Conservation (phyloP, 92 coral and sea anemone species). For the Zoanthus sansibaricus region DNA sequence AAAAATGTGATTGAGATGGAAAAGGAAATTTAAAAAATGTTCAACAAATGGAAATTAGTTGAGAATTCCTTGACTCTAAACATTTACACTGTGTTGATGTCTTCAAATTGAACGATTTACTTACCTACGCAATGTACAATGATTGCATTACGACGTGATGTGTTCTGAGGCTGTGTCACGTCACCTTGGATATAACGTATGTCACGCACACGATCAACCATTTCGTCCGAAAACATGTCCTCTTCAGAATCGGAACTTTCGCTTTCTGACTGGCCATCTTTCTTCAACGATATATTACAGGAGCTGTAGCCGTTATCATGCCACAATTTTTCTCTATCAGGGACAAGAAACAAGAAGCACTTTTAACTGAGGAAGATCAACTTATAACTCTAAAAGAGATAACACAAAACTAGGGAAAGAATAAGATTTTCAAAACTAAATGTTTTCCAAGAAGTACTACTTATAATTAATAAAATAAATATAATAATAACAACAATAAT, state of each 20-base stretch:
- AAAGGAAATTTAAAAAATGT: too few species aligned
- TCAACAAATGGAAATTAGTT: too few species aligned
- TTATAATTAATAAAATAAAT: not conserved
- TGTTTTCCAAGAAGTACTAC: too few species aligned
- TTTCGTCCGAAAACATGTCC: conserved; percentile 52
- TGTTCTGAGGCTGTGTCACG: conserved; percentile 86
- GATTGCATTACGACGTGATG: conserved; percentile 71
- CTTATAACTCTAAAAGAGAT: too few species aligned
- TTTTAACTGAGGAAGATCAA: too few species aligned
- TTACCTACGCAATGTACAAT: conserved; percentile 92
- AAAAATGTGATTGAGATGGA: too few species aligned
- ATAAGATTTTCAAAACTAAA: too few species aligned
- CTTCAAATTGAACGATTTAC: not conserved
- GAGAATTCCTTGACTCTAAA: too few species aligned
- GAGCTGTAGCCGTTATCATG: conserved; percentile 77
- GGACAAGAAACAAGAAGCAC: not conserved
- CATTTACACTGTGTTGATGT: not conserved
- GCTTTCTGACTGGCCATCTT: conserved; percentile 59
- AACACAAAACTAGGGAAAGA: too few species aligned
- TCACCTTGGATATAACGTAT: conserved; percentile 88
- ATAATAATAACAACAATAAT: not conserved
- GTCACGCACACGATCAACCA: conserved; percentile 58
- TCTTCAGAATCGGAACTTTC: conserved; percentile 50
- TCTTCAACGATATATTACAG: conserved; percentile 60
- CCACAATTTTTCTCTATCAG: conserved; percentile 78